Percentiles rank a stretch among this genome's conserved stretches.
phyloP scores from a whole-genome alignment of 2,888 invertebrate species.

The Malacosoma neustria region DNA sequence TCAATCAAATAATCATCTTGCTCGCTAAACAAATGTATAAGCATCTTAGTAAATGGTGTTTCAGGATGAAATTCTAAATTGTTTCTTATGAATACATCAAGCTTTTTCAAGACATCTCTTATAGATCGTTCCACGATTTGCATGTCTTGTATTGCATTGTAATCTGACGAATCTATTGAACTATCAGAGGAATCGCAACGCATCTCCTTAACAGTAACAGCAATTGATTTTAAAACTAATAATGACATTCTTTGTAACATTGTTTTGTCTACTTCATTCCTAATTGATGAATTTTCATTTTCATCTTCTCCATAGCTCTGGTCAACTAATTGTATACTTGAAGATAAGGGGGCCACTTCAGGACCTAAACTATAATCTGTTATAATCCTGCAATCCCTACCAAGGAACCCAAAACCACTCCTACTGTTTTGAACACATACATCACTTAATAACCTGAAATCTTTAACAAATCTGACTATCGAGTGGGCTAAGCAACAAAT shows the following conservation, averaged over 20 bases:
- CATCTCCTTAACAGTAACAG: slow-evolving; percentile 92
- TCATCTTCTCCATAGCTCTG: slow-evolving; percentile 64
- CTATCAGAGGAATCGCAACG: slow-evolving; percentile 90
- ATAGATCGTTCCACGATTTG: slow-evolving; percentile 90
- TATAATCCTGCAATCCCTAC: slow-evolving; percentile 52
- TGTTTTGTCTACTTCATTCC: slow-evolving; percentile 81
- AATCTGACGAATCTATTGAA: slow-evolving; percentile 88
- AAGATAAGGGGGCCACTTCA: slow-evolving; percentile 42
- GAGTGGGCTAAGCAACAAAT: slow-evolving; percentile 90
- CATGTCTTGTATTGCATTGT: slow-evolving; percentile 92
- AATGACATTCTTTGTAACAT: slow-evolving; percentile 90
- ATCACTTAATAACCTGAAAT: slow-evolving; percentile 82
- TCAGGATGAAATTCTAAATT: slow-evolving; percentile 90
- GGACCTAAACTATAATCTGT: slow-evolving; percentile 51
- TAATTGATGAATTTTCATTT: slow-evolving; percentile 46
- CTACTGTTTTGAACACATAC: slow-evolving; percentile 56
- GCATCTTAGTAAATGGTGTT: slow-evolving; percentile 89
- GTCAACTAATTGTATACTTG: slow-evolving; percentile 57
- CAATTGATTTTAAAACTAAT: slow-evolving; percentile 90
- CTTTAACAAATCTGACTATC: slow-evolving; percentile 90
- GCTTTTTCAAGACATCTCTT: slow-evolving; percentile 85
- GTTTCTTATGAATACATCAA: slow-evolving; percentile 88
- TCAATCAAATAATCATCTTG: slow-evolving; percentile 94
- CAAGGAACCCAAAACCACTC: slow-evolving; percentile 62
- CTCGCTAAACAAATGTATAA: slow-evolving; percentile 91